Evolutionary conservation across 2,888 invertebrate species (phyloP).

Genomic region (Trissoscelio sp.): DNA sequence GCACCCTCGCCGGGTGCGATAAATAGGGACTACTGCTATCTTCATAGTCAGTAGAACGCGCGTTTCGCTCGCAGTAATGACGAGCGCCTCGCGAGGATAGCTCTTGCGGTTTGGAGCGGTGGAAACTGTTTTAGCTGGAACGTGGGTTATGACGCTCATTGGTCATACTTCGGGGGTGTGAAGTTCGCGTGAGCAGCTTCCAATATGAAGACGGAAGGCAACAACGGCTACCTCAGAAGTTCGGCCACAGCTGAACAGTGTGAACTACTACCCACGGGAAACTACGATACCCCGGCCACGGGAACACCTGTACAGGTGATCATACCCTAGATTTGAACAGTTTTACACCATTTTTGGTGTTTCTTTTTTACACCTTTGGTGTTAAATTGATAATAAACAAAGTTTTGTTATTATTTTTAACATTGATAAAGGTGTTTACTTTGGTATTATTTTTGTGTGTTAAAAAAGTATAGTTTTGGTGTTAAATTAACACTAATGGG

Average conservation of each 20-base stretch:
- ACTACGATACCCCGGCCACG: slow-evolving; percentile 72
- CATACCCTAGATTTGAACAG: no score
- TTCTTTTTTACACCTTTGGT: no score
- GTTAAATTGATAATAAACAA: no score
- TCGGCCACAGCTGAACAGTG: slow-evolving; percentile 76
- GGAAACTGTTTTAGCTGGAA: no score
- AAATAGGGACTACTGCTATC: slow-evolving; percentile 51
- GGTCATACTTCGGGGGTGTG: slow-evolving; percentile 17
- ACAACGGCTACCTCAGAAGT: slow-evolving; percentile 79
- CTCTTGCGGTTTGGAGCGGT: not conserved
- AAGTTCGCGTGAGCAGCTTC: not conserved
- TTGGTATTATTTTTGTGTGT: no score
- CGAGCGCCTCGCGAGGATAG: slow-evolving; percentile 43
- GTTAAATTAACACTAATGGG: no score
- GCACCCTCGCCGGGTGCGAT: slow-evolving; percentile 62
- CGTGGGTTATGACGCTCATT: slow-evolving; percentile 25
- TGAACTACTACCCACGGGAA: slow-evolving; percentile 74
- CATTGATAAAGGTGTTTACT: no score
- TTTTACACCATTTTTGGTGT: no score
- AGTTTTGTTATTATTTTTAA: no score
- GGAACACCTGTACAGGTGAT: slow-evolving; percentile 78
- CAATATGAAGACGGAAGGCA: slow-evolving; percentile 78
- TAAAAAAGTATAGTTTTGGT: no score
- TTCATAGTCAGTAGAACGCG: slow-evolving; percentile 57
- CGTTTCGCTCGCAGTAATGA: slow-evolving; percentile 43